Evolutionary conservation across 1,140 invertebrate genomes (phyloP), one percentile per base, ranked within the genome.

Genomic region (Tetranychus cinnabarinus): DNA sequence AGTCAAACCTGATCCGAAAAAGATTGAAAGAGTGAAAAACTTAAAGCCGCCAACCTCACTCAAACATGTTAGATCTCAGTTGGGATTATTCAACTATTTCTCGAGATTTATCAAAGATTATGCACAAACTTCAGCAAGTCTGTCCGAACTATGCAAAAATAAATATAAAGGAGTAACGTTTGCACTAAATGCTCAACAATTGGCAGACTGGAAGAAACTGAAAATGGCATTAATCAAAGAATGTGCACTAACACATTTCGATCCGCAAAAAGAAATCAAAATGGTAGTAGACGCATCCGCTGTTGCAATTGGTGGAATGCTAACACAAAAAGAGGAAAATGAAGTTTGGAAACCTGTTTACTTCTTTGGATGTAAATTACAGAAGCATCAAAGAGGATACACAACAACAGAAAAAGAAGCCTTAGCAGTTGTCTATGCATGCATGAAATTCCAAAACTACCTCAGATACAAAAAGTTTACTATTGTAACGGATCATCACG

Each of bases 381-480:
- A 23, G 23, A 23, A 23, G 23, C 23, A 23, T 23, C 23, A 23
- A 23, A 23, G 23, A 23, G 23, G 23, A 23, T 23, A 23, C 23
- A 23, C 23, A 2, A 66, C 67, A 7, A 74, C 72, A 1, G 74
- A 78, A 66, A 65, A 73, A 63, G 75, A 80, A 71, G 67, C 76
- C 55, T 63, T 79, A 36, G 76, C 74, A 2, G 71, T 79, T 12
- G 65, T 78, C 3, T 70, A 69, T 70, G 70, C 69, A 0, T 65
- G 77, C 1, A 62, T 73, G 55, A 68, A 76, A 56, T 77, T 77
- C 23, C 23, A 23, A 23, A 23, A 23, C 23, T 23, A 23, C 23
- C 23, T 23, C 23, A 23, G 23, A 23, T 23, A 23, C 23, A 23
- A 23, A 23, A 23, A 23, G 23, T 23, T 23, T 23, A 23, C 23